Base-by-base conservation (phyloP, 2,797 vertebrate species). In the Gallinago stenura region DNA sequence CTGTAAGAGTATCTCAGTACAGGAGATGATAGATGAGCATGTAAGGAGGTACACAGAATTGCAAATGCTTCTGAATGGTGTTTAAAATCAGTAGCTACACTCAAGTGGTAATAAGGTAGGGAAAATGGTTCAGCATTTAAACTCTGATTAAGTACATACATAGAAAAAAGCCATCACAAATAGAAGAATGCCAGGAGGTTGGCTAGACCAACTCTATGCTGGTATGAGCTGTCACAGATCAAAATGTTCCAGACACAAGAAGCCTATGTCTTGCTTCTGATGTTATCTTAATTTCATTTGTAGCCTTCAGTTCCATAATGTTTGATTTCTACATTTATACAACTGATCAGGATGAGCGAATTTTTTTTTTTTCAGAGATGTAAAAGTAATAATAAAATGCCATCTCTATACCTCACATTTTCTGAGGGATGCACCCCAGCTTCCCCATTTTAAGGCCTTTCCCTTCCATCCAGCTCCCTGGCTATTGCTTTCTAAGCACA, bases 401-500 rank as follows among this genome's bases (percentile, higher is more conserved):
- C 12, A 80, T 31, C n/a, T 92, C 60, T 33, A 16, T 15, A 37
- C 3, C 20, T 60, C 50, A 51, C 31, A 39, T 45, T 66, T 83
- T 86, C 31, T 41, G 54, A 82, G 69, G 57, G 37, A 39, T 33
- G n/a, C 30, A 30, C 50, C 15, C 13, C 58, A 90, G 58, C 45
- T 79, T 84, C 24, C n/a, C 21, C 31, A 17, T 0, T 37, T 3
- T 33, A 90, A 62, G 51, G 17, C 8, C 46, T 21, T 72, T 41
- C 13, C n/a, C 35, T 73, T 90, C 69, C 65, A 78, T 43, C 25
- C 73, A 69, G n/a, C 51, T 86, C 71, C 15, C n/a, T 61, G 35
- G 26, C 61, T 91, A 46, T 75, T 90, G 50, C 72, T 91, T 91
- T 83, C 65, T 46, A 88, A 95, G 87, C 24, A 81, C 84, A 95